Evolutionary conservation across 2,797 vertebrate species (phyloP).

Genomic region (Myotis planiceps): DNA sequence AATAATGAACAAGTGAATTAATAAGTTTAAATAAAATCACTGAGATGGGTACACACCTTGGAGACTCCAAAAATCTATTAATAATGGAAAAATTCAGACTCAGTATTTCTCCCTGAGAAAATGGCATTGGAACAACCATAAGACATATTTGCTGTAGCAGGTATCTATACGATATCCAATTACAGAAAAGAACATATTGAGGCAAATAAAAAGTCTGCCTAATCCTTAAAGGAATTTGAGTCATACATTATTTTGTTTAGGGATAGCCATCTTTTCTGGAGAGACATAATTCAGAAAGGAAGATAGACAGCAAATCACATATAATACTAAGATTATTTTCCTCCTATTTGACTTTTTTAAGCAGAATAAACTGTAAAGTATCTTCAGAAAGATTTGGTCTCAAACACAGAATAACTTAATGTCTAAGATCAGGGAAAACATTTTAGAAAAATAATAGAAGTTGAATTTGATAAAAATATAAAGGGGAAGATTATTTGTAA

Average conservation of each 20-base stretch:
- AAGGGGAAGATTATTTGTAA: neutral
- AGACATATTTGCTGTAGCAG: neutral
- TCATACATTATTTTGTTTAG: neutral
- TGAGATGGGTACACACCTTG: rapidly evolving
- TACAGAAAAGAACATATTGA: neutral
- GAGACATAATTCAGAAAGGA: neutral
- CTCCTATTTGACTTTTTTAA: constrained; percentile 56
- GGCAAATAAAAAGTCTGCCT: neutral
- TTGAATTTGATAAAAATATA: constrained; percentile 24
- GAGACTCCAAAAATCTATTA: neutral
- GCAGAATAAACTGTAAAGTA: neutral
- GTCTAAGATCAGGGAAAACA: constrained; percentile 7
- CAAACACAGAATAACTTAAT: constrained; percentile 52
- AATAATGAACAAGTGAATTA: neutral
- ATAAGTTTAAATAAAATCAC: constrained; percentile 2
- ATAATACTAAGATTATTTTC: neutral
- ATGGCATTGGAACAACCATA: neutral
- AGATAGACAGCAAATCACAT: neutral
- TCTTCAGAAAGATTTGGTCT: neutral
- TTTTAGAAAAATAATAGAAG: constrained; percentile 49
- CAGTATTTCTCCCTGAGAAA: neutral
- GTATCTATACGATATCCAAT: neutral
- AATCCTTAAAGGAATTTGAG: neutral
- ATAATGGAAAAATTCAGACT: neutral
- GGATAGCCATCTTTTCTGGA: neutral